Conservation (phyloP, 1,140 invertebrate species). For the Hycleus cichorii region DNA sequence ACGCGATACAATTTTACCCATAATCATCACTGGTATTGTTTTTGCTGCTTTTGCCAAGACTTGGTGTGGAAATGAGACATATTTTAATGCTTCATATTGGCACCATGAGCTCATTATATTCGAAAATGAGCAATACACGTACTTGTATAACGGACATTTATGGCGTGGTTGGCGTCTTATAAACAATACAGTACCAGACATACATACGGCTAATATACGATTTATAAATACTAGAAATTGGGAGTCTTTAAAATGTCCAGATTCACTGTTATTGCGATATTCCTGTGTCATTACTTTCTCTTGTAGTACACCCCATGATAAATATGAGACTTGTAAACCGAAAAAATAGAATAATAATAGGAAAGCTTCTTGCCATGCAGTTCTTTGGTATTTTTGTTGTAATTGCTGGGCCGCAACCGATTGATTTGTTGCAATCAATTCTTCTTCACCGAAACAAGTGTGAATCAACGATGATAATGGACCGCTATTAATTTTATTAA, state of each 20-base stretch:
- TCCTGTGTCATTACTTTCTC: constrained; percentile 86
- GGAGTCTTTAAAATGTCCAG: constrained; percentile 78
- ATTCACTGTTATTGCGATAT: constrained; percentile 58
- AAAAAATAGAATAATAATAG: constrained; percentile 72
- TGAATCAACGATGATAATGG: constrained; percentile 49
- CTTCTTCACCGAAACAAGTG: constrained; percentile 55
- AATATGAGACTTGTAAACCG: constrained; percentile 82
- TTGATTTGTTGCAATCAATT: constrained; percentile 32
- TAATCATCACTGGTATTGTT: constrained; percentile 96
- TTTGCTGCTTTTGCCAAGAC: constrained; percentile 91
- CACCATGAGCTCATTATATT: constrained; percentile 99
- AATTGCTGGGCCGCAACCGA: constrained; percentile 20
- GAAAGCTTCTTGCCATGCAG: constrained; percentile 49
- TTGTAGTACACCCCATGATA: constrained; percentile 92
- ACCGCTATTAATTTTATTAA: constrained; percentile 68
- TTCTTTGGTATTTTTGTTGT: constrained; percentile 30
- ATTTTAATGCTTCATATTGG: constrained; percentile 98
- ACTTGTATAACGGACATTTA: constrained; percentile 88
- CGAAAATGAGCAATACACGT: constrained; percentile 92
- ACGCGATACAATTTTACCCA: constrained; percentile 89
- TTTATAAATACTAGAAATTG: constrained; percentile 95
- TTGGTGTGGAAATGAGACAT: constrained; percentile 96
- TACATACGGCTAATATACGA: constrained; percentile 74
- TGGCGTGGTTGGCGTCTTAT: constrained; percentile 61
- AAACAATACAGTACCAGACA: constrained; percentile 53